Evolutionary conservation across 2,888 invertebrate genomes (phyloP).

Genomic region (Panzeria rudis): DNA sequence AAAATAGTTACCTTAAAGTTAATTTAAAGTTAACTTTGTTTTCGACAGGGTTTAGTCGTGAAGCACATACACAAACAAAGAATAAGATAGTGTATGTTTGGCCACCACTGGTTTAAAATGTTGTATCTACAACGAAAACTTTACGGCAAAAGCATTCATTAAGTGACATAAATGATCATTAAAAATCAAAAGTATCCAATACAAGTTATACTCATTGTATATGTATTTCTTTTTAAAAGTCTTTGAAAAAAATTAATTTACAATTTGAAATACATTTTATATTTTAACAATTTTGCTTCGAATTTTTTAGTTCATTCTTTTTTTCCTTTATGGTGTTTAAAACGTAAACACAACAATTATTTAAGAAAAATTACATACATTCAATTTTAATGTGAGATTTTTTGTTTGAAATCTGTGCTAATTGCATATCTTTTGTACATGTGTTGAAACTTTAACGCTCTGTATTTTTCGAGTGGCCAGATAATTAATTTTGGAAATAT

Average conservation of each 20-base stretch:
- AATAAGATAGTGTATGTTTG: too few species aligned
- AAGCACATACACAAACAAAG: too few species aligned
- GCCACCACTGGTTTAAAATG: neutral
- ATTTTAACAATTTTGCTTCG: constrained; percentile 50
- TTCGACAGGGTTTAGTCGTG: too few species aligned
- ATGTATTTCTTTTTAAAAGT: constrained; percentile 46
- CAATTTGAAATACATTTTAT: constrained; percentile 33
- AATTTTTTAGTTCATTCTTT: neutral
- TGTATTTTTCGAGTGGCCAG: constrained; percentile 2
- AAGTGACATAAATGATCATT: constrained; percentile 39
- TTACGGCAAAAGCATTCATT: constrained; percentile 37
- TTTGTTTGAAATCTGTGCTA: constrained; percentile 70
- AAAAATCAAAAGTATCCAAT: constrained; percentile 1
- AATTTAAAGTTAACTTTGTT: too few species aligned
- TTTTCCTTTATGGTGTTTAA: constrained; percentile 18
- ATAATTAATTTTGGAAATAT: neutral
- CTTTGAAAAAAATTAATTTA: constrained; percentile 38
- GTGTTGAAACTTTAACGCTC: constrained; percentile 1
- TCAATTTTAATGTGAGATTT: constrained; percentile 53
- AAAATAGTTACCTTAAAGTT: too few species aligned
- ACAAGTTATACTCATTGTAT: constrained; percentile 13
- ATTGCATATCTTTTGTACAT: constrained; percentile 66
- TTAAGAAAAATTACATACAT: constrained; percentile 18
- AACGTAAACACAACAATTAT: constrained; percentile 48
- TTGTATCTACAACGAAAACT: neutral